phyloP scores from a whole-genome alignment of 2,113 vertebrate species.

The Alaudala cheleensis region DNA sequence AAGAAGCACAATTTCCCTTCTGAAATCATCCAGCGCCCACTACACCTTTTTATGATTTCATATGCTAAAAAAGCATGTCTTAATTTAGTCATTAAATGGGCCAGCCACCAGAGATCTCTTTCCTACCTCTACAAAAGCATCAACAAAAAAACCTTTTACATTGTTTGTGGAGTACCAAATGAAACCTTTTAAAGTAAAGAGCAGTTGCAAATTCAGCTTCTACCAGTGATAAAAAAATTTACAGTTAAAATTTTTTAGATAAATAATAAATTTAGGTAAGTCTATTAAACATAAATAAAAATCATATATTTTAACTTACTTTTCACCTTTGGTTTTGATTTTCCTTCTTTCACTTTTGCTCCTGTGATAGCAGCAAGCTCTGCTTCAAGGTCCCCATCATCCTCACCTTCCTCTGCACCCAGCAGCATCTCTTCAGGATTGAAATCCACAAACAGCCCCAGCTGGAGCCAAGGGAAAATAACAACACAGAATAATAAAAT shows the following conservation, averaged over 20 bases:
- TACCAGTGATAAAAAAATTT: neutral
- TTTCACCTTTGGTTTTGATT: conserved; percentile 74
- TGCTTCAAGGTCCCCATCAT: conserved; percentile 88
- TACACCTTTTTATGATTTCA: neutral
- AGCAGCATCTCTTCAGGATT: conserved; percentile 85
- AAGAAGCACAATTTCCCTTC: neutral
- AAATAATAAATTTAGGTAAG: neutral
- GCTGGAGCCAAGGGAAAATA: conserved; percentile 69
- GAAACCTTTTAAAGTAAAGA: neutral
- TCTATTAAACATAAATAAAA: neutral
- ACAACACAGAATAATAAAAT: neutral
- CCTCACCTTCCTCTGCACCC: conserved; percentile 73
- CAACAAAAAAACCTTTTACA: neutral
- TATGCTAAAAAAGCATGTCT: neutral
- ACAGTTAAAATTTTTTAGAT: neutral
- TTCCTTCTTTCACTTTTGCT: conserved; percentile 64
- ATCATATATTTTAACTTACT: conserved; percentile 72
- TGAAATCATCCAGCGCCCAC: neutral
- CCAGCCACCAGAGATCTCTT: neutral
- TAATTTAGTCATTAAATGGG: neutral
- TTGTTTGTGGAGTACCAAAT: neutral
- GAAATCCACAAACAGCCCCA: conserved; percentile 91
- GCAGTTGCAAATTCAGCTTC: neutral
- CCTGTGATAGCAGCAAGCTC: conserved; percentile 90
- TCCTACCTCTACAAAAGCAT: neutral